Evolutionary conservation across 1,140 invertebrate species (phyloP).

Genomic region (Calosoma granatense): DNA sequence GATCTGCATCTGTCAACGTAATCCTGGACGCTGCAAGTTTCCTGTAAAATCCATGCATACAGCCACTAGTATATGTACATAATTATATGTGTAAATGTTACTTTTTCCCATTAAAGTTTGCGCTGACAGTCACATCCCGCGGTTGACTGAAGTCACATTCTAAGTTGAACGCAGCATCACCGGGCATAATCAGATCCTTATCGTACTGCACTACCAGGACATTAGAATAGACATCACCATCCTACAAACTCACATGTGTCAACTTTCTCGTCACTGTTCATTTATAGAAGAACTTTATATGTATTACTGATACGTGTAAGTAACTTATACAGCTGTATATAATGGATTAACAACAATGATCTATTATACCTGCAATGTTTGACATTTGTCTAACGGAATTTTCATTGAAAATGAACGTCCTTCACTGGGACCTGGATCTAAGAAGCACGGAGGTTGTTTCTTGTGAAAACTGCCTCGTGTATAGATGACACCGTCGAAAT

Average conservation of each 20-base stretch:
- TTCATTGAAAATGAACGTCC: slow-evolving; percentile 41
- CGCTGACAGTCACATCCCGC: slow-evolving; percentile 39
- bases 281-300: no score
- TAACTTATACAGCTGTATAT: no score
- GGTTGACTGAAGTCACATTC: slow-evolving; percentile 48
- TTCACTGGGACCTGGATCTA: slow-evolving; percentile 33
- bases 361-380: slow-evolving; percentile 36
- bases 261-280: no score
- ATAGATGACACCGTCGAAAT: slow-evolving; percentile 50
- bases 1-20: slow-evolving; percentile 37
- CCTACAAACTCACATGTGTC: no score
- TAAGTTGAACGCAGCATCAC: slow-evolving; percentile 49
- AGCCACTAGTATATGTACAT: not conserved
- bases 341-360: no score
- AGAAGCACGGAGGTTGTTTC: slow-evolving; percentile 43
- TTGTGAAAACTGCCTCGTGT: slow-evolving; percentile 48
- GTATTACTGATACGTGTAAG: no score
- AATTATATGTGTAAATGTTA: no score
- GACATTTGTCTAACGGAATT: slow-evolving; percentile 44
- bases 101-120: slow-evolving; percentile 36
- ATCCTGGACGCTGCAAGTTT: slow-evolving; percentile 28
- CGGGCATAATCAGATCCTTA: slow-evolving; percentile 49
- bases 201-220: slow-evolving; percentile 50
- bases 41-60: not conserved
- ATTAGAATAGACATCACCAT: slow-evolving; percentile 43